These are phyloP conservation scores for Sinocyclocheilus grahami DNA, from an alignment of 2,113 vertebrate species.

Conservation along the genomic window DNA sequence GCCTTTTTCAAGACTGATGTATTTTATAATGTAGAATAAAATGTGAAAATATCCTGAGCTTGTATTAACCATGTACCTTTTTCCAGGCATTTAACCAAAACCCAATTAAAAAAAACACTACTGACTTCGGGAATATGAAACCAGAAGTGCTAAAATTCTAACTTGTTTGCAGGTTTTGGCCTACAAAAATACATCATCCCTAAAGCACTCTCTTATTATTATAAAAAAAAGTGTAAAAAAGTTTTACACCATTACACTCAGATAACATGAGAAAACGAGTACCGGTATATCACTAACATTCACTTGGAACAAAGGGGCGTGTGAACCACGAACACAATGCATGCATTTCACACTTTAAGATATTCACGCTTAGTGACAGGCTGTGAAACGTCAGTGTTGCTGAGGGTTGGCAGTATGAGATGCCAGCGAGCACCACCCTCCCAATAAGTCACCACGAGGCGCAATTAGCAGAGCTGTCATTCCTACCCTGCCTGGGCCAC, in stretches of 20 bases:
- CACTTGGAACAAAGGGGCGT: constrained; percentile 4
- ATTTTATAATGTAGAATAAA: too few species aligned
- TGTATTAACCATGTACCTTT: too few species aligned
- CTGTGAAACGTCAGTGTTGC: constrained; percentile 61
- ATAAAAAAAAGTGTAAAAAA: too few species aligned
- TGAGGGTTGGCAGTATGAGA: constrained; percentile 67
- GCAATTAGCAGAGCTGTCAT: constrained; percentile 89
- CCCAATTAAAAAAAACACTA: too few species aligned
- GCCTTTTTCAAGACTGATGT: too few species aligned
- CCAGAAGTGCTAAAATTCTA: too few species aligned
- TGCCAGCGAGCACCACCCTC: constrained; percentile 70
- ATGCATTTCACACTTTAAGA: constrained; percentile 29
- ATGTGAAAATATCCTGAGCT: too few species aligned
- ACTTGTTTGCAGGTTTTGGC: too few species aligned
- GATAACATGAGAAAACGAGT: not conserved
- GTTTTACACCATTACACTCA: not conserved
- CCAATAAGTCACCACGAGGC: constrained; percentile 83
- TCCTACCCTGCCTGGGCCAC: constrained; percentile 83
- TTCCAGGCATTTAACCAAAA: too few species aligned
- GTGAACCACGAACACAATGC: not conserved
- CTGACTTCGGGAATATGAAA: too few species aligned
- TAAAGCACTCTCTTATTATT: too few species aligned
- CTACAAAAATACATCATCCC: too few species aligned
- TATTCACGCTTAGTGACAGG: constrained; percentile 59
- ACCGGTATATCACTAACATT: not conserved